Conservation (phyloP, 2,113 vertebrate genomes). For the Vidua chalybeata region DNA sequence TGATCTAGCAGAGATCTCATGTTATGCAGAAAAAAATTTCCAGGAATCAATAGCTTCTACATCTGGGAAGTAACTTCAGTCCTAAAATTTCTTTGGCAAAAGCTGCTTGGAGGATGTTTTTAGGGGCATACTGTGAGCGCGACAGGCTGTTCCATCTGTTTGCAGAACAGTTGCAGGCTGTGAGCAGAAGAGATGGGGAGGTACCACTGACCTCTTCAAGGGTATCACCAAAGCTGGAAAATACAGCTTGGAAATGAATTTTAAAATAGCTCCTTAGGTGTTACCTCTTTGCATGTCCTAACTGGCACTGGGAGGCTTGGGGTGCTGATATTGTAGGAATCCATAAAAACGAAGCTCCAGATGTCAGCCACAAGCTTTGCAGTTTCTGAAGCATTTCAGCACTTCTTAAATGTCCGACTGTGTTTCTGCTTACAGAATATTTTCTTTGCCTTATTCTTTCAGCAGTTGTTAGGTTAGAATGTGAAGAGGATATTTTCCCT, state of each 20-base stretch:
- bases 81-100: background rate
- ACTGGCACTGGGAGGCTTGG: background rate
- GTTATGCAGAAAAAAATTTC: background rate
- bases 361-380: background rate
- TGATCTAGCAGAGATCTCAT: background rate
- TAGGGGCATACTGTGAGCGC: accelerated
- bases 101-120: background rate
- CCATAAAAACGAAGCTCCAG: background rate
- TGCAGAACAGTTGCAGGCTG: background rate
- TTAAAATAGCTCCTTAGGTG: background rate
- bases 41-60: background rate
- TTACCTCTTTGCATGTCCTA: background rate
- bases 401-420: background rate
- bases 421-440: background rate
- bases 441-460: background rate
- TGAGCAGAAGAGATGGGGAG: background rate
- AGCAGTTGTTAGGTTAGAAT: background rate
- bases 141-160: background rate
- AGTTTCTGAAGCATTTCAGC: background rate
- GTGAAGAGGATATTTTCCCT: background rate
- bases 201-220: background rate
- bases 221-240: background rate
- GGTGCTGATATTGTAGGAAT: background rate
- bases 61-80: background rate
- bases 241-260: background rate